Evolutionary conservation across 2,888 invertebrate species (phyloP), one percentile per base, ranked within the genome.

Genomic region (Heliothis peltigera): DNA sequence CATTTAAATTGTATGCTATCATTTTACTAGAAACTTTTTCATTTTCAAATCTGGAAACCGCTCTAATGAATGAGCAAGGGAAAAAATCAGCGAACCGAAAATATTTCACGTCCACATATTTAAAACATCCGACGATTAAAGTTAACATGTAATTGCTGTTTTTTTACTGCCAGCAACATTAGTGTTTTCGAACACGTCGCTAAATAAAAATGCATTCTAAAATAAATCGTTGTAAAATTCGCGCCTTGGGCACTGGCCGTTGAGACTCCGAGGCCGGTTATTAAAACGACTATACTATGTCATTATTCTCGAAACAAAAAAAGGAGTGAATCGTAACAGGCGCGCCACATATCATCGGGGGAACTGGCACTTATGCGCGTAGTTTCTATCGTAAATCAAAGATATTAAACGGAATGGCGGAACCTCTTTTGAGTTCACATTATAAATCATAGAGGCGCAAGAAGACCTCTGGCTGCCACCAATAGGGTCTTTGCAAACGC

Each of bases 361-460:
- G 88, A 91, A 90, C 92, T 92, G 92, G 93, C 91, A 92, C 91
- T 93, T 94, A 93, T 90, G 88, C 90, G 89, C 87, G 91, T 92
- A 92, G 93, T 93, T 92, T 93, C 93, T 92, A 92, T 92, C 94
- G 93, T 95, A 95, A 95, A 95, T 95, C 95, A 95, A 94, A 93
- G 89, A 95, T 95, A 95, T 95, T 95, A 95, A 95, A 94, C 92
- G 89, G 91, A 89, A 92, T 91, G 92, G 92, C 91, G 92, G 94
- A 92, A 93, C 94, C 94, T 95, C 94, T 93, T 94, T 93, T 89
- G 89, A 93, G 94, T 93, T 94, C 93, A 92, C 92, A 93, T 88
- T 91, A 93, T 95, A 95, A 95, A 95, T 95, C 94, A 94, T 84
- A 81, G 83, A 90, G 89, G 90, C 91, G 90, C 88, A 91, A 91